These are phyloP conservation scores for Camelus bactrianus DNA, from an alignment of 2,113 vertebrate species.

Conservation along the genomic window DNA sequence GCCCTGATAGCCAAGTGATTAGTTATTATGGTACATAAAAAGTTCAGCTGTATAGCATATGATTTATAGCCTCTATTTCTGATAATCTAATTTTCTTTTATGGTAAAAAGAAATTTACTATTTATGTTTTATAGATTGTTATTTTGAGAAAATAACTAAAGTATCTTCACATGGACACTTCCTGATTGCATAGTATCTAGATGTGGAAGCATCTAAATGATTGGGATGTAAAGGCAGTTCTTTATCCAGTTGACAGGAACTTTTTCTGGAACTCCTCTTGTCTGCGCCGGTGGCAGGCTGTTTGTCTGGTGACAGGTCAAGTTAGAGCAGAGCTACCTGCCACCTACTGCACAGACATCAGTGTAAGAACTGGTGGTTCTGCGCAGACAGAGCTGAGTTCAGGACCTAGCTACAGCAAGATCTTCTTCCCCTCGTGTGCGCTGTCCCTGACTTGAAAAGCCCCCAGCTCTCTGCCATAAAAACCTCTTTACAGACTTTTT, in stretches of 20 bases:
- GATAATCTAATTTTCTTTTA: constrained; percentile 82
- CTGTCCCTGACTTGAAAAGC: not conserved
- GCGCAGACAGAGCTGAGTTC: not conserved
- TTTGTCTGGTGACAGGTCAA: not conserved
- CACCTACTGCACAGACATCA: not conserved
- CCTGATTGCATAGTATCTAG: constrained; percentile 27
- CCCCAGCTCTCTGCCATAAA: not conserved
- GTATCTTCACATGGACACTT: constrained; percentile 51
- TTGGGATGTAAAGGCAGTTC: not conserved
- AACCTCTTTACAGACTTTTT: not conserved
- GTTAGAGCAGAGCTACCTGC: not conserved
- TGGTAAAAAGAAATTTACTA: constrained; percentile 78
- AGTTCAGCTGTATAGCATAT: constrained; percentile 64
- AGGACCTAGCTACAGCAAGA: not conserved
- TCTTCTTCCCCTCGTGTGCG: not conserved
- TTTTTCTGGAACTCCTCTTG: not conserved
- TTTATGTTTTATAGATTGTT: constrained; percentile 78
- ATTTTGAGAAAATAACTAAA: constrained; percentile 75
- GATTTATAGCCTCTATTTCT: constrained; percentile 76
- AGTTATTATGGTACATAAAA: constrained; percentile 78
- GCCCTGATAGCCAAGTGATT: constrained; percentile 76
- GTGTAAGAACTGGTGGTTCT: not conserved
- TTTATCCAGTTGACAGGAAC: not conserved
- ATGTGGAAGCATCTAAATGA: not conserved
- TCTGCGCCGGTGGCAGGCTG: not conserved